Conservation (phyloP, 2,888 invertebrate genomes). For the Myathropa florea region DNA sequence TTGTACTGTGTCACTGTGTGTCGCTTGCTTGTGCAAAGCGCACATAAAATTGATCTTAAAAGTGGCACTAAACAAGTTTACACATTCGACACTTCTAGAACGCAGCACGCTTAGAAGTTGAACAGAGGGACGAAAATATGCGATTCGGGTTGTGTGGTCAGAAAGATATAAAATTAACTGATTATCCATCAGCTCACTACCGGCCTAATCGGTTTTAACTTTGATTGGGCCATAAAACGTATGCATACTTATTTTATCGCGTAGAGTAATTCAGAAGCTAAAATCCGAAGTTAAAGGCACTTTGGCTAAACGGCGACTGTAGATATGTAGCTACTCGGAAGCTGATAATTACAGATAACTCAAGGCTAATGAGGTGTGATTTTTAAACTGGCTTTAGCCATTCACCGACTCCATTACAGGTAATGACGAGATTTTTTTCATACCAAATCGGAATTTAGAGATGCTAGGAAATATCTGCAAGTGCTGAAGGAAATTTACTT, state of each 20-base stretch:
- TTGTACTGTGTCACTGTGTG: neutral
- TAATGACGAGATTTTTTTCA: neutral
- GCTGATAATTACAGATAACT: neutral
- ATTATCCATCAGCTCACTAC: conserved; percentile 4
- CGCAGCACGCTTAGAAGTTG: neutral
- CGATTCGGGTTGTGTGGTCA: conserved; percentile 1
- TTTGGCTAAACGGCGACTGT: neutral
- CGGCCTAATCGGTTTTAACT: neutral
- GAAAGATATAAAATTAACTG: conserved; percentile 5
- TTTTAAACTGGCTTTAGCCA: neutral
- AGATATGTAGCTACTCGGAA: neutral
- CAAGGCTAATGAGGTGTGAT: neutral
- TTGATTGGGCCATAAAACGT: conserved; percentile 33
- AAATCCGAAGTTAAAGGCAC: neutral
- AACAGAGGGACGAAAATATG: neutral
- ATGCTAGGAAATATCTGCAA: no score
- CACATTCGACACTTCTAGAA: neutral
- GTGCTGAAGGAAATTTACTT: no score
- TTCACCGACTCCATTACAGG: neutral
- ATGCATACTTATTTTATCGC: conserved; percentile 25
- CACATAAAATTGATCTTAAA: neutral
- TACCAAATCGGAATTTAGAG: neutral
- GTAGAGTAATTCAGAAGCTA: conserved; percentile 48
- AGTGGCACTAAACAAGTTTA: neutral
- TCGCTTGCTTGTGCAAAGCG: neutral